Conservation (phyloP, 2,797 vertebrate species). For the Argentina silus region DNA sequence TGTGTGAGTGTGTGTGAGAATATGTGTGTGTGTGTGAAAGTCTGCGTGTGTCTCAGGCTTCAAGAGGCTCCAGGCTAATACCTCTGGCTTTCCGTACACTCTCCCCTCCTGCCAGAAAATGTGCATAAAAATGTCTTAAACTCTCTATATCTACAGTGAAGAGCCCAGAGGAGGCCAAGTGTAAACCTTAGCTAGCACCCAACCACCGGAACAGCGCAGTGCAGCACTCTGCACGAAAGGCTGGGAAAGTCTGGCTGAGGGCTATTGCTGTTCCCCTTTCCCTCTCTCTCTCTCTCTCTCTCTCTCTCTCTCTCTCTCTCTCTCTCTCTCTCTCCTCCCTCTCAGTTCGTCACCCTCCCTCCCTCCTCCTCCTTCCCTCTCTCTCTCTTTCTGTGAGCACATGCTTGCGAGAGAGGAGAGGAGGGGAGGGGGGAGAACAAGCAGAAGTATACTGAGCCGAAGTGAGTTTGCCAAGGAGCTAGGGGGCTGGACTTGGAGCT, state of each 20-base stretch:
- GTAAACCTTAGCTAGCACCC: slow-evolving; percentile 67
- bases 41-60: slow-evolving; percentile 52
- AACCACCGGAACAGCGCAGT: slow-evolving; percentile 67
- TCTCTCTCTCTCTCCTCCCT: slow-evolving; percentile 49
- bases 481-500: slow-evolving; percentile 51
- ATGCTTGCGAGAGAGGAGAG: slow-evolving; percentile 58
- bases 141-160: slow-evolving; percentile 52
- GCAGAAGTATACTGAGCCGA: slow-evolving; percentile 42
- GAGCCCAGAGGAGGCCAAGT: slow-evolving; percentile 51
- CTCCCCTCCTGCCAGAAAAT: slow-evolving; percentile 42
- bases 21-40: too few relatives aligned
- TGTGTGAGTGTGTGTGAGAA: too few relatives aligned
- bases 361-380: slow-evolving; percentile 23
- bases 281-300: slow-evolving; percentile 20
- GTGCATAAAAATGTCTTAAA: slow-evolving; percentile 67
- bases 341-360: slow-evolving; percentile 5
- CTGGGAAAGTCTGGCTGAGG: slow-evolving; percentile 66
- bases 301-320: slow-evolving; percentile 28
- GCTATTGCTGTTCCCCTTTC: slow-evolving; percentile 60
- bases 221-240: slow-evolving; percentile 61
- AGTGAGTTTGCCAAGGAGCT: slow-evolving; percentile 69
- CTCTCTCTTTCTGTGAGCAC: slow-evolving; percentile 57
- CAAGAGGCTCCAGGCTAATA: slow-evolving; percentile 50
- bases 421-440: slow-evolving; percentile 51
- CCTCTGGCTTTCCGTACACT: slow-evolving; percentile 42